A percentile compares a stretch with the other conserved stretches of the same genome.
Conservation (phyloP, 1,140 invertebrate species). For the Aphaenogaster rudis region DNA sequence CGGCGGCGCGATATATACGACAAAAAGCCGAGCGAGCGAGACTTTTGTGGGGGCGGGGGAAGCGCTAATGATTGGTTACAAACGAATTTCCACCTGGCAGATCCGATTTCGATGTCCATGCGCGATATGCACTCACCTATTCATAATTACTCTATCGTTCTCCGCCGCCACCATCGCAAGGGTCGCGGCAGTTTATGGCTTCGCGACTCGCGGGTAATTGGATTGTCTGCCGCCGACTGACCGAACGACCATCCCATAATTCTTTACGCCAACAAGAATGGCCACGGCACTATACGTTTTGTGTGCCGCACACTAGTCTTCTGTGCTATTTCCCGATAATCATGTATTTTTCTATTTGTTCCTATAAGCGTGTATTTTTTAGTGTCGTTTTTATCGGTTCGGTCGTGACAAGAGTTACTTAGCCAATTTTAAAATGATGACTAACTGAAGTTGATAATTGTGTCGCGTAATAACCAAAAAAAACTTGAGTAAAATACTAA, state of each 20-base stretch:
- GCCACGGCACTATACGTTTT: neutral
- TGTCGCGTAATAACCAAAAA: neutral
- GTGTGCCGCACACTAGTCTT: neutral
- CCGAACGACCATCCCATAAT: constrained; percentile 75
- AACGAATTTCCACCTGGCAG: constrained; percentile 75
- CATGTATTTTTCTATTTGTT: neutral
- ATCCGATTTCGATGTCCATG: constrained; percentile 70
- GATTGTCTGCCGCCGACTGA: constrained; percentile 79
- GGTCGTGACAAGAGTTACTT: neutral
- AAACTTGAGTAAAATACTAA: neutral
- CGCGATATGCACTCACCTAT: constrained; percentile 74
- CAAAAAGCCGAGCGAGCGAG: constrained; percentile 35
- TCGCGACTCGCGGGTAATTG: constrained; percentile 79
- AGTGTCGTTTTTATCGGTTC: neutral
- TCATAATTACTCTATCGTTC: constrained; percentile 75
- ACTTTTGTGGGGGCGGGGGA: neutral
- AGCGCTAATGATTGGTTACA: constrained; percentile 71
- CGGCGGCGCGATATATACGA: constrained; percentile 15
- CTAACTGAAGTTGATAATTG: neutral
- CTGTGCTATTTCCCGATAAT: neutral
- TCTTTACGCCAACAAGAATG: constrained; percentile 69
- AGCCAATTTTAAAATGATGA: neutral
- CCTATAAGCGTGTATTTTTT: neutral
- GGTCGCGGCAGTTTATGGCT: constrained; percentile 79
- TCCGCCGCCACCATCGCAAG: constrained; percentile 44